Base-by-base conservation (phyloP, 2,797 vertebrate genomes). In the Hafferia zeledoni region DNA sequence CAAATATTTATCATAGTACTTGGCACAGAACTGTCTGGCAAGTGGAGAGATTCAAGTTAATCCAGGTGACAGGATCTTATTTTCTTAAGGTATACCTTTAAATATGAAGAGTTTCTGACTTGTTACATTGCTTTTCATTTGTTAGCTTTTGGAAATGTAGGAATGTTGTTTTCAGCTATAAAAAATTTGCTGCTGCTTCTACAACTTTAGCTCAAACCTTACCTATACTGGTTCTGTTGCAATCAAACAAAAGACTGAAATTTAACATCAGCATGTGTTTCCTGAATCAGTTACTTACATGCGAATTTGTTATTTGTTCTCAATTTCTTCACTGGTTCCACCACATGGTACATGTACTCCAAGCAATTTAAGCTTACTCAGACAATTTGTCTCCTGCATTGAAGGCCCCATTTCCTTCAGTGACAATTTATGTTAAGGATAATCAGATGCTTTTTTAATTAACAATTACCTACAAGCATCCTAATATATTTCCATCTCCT, bases 401-500 rank as follows among this genome's bases (percentile, higher is more conserved):
- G 89, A 94, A 91, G 57, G 65, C 57, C 57, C 81, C 87, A 91
- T 95, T 97, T 95, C 79, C 79, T 95, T 92, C 93, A 89, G 89
- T 93, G 75, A 89, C 92, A 94, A 95, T 95, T 97, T 94, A 92
- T 93, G 93, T 89, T 95, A 95, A 95, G 81, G 87, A 87, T 92
- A 95, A 96, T 97, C 93, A 95, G 82, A 95, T 93, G 82, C 79
- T 93, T 95, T 95, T 93, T 95, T 81, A 95, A 95, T 96, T 96
- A 96, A 92, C 84, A 95, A 83, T 85, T 92, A 95, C 92, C 93
- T 94, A 87, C 89, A 92, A 95, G 89, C 72, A 91, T 92, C 72
- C 81, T 83, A 92, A 93, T 95, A 89, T 68, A 92, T 94, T 94
- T 92, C 47, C 83, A 50, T 64, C 52, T 93, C 65, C 88, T 53